Base-by-base conservation (phyloP, 2,113 vertebrate species). In the Pelobates fuscus region DNA sequence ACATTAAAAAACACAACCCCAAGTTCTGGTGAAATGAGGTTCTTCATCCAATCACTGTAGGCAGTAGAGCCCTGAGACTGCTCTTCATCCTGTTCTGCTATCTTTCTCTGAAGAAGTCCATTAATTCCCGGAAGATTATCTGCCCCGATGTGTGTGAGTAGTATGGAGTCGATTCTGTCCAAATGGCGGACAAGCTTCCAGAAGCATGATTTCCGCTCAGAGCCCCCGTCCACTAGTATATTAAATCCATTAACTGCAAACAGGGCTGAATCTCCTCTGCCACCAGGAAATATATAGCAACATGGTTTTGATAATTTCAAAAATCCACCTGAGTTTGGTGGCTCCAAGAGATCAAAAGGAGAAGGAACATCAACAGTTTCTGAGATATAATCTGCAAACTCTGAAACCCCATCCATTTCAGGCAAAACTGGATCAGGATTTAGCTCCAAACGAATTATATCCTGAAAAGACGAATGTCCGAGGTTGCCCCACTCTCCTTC, bases 201-300 rank as follows among this genome's bases (percentile, higher is more conserved):
- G 85, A 99, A 99, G 84, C 96, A 99, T 24, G 97, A 95, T 77
- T 94, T 96, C 41, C 92, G 90, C 30, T 99, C 97, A 0, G 97
- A 99, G 54, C 97, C 97, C 25, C 97, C 97, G 3, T 99, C 97
- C 46, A 99, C 93, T 67, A 99, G 89, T 83, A 99, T 96, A 78
- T 98, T 98, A 87, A 99, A 99, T 18, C 97, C 97, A 7, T 98
- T 98, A 65, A 99, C 95, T 2, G 97, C 97, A 66, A 99, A 99
- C 62, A 99, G 90, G 52, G 97, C 97, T 0, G 97, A 98, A 84
- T 99, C 97, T 5, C 97, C 97, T 11, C 97, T 90, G 71, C 97
- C 96, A 18, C 97, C 97, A 1, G 97, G 97, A 79, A 99, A 99
- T 81, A 99, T 97, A 81, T 99, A 99, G 86, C 97, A 99, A 86